Base-by-base conservation (phyloP, 2,888 invertebrate species). In the Apotomis betuletana region DNA sequence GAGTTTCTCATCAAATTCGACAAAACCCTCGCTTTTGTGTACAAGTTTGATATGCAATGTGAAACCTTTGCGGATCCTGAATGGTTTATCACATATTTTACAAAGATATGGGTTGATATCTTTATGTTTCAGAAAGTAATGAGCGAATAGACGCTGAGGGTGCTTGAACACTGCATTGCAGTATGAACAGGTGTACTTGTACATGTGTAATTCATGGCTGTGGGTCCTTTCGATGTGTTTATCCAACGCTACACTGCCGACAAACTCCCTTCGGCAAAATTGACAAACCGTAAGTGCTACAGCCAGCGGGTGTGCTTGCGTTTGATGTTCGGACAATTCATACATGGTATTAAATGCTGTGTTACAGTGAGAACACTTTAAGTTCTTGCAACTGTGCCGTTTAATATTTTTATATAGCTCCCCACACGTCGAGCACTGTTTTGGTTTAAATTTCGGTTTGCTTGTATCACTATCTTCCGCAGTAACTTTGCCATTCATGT, bases 11-110 rank as follows among this genome's bases (percentile, higher is more conserved):
- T 91, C 88, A 75, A 91, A 92, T 60, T 91, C 90, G 8, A 91
- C 89, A 41, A 81, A 89, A 0, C 92, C 92, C 2, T 81, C 71
- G 55, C 90, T 87, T 0, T 86, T 80, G 36, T 92, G 92, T 0
- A 76, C 75, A 5, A 90, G n/a, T 77, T 91, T 91, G 0, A 92
- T 92, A 41, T 92, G 92, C 0, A 92, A 75, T 0, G 90, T 88
- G 55, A 92, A 91, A 3, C 77, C 77, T 61, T 90, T 92, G 0
- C 92, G 81, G 1, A 88, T 58, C 59, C 80, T 76, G 67, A 89
- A 92, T 3, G 73, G 85, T 70, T 77, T 83, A 60, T 88, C 62
- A 36, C 92, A 92, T n/a, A 91, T 89, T 61, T 81, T 87, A 71
- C 92, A 92, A 0, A 80, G 87, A 61, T 87, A 92, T 0, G 92